Base-by-base conservation (phyloP, 53 echinoderm and acorn worm genomes). In the Echinometra lucunter region DNA sequence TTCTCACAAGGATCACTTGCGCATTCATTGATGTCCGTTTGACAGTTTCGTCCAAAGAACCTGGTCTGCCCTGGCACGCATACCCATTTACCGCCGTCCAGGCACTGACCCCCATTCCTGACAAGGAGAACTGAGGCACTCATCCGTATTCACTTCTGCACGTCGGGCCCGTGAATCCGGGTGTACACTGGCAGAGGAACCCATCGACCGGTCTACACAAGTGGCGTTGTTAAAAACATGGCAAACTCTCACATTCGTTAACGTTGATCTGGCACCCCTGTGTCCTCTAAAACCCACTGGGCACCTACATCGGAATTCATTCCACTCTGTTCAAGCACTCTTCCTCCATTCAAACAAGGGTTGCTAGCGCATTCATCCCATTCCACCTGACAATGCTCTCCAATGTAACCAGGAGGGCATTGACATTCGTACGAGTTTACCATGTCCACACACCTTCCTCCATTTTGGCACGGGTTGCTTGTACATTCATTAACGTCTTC, bases 61-160 rank as follows among this genome's bases (percentile, higher is more conserved):
- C 99, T 34, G 95, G 96, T 80, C 96, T 94, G 82, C 99, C 98
- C 91, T 96, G 96, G 70, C 99, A 99, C 37, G 78, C 80, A 92
- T 95, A 99, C 75, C 93, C 91, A 21, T 67, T 97, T 9, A 95
- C 94, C n/a, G 45, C 97, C 93, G 44, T 99, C 99, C 8, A 99
- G 91, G 82, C 99, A 99, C 25, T 88, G 91, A 58, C 97, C 99
- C 63, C 96, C 95, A 96, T 99, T 96, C n/a, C 70, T 53, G 58
- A 95, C 99, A 99, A 34, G 99, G 99, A 2, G 89, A 58, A 88
- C 97, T 97, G 4, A 27, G 45, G 66, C 99, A 99, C 91, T 99
- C 99, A 58, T 99, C 92, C 25, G 95, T 69, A 60, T 97, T 96
- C 0, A 38, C 66, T 88, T n/a, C 96, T 94, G 91, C 99, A 99